These are phyloP conservation scores for Vombatus ursinus DNA, from an alignment of 2,113 vertebrate species.

Conservation along the genomic window DNA sequence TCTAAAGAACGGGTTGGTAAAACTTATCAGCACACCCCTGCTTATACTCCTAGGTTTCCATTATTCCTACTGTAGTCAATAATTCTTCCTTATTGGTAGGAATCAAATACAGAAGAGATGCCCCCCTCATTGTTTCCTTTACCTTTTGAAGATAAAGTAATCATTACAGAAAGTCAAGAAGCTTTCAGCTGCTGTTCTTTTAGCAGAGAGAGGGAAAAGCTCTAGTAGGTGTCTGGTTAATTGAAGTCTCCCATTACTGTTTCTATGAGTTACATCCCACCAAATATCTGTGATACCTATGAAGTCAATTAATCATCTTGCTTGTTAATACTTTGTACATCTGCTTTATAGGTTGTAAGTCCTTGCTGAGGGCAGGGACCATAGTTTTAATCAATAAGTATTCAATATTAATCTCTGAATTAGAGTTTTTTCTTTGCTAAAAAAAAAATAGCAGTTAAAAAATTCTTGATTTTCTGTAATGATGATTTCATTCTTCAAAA, in stretches of 20 bases:
- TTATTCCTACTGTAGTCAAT: background rate
- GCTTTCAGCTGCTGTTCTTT: background rate
- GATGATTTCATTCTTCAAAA: background rate
- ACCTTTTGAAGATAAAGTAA: background rate
- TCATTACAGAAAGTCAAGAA: background rate
- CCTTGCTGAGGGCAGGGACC: background rate
- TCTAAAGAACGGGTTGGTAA: background rate
- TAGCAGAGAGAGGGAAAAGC: background rate
- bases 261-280: background rate
- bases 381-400: background rate
- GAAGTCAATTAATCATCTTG: background rate
- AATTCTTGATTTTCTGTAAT: background rate
- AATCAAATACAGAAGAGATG: background rate
- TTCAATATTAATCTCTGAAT: background rate
- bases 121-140: background rate
- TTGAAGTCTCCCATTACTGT: background rate
- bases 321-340: background rate
- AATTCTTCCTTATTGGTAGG: background rate
- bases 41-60: background rate
- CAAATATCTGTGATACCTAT: background rate
- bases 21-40: background rate
- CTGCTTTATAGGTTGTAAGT: background rate
- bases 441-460: background rate
- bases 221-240: background rate
- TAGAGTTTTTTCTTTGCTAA: background rate